A percentile compares a stretch with the other conserved stretches of the same genome.
phyloP scores from a whole-genome alignment of 1,140 invertebrate species.

The Atta cephalotes region DNA sequence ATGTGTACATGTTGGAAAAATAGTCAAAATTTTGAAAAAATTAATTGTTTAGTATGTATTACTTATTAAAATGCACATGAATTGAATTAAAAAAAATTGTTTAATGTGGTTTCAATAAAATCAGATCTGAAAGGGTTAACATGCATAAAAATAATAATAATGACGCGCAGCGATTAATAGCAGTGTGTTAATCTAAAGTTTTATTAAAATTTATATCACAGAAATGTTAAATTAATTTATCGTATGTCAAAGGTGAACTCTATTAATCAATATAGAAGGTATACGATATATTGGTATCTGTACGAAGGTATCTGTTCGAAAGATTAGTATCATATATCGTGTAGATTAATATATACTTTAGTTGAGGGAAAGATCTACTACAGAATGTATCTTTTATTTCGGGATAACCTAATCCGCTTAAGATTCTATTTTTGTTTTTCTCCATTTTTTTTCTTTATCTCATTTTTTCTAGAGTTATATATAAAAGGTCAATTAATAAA shows the following conservation, averaged over 20 bases:
- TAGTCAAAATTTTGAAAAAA: too few species aligned
- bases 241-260: not conserved
- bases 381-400: not conserved
- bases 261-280: constrained; percentile 19
- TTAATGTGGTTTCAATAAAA: too few species aligned
- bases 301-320: too few species aligned
- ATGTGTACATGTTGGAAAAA: too few species aligned
- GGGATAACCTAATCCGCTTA: constrained; percentile 18
- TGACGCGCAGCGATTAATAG: not conserved
- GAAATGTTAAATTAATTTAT: not conserved
- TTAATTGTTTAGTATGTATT: too few species aligned
- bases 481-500: not conserved
- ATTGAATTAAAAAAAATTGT: too few species aligned
- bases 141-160: not conserved
- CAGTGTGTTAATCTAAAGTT: not conserved
- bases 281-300: not conserved
- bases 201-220: not conserved
- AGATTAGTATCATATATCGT: not conserved
- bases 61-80: too few species aligned
- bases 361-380: constrained; percentile 13
- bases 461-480: not conserved
- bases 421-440: not conserved
- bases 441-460: not conserved
- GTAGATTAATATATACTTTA: not conserved
- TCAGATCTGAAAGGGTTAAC: too few species aligned